These are phyloP conservation scores for Haemorhous mexicanus DNA, from an alignment of 2,113 vertebrate genomes.

Conservation along the genomic window DNA sequence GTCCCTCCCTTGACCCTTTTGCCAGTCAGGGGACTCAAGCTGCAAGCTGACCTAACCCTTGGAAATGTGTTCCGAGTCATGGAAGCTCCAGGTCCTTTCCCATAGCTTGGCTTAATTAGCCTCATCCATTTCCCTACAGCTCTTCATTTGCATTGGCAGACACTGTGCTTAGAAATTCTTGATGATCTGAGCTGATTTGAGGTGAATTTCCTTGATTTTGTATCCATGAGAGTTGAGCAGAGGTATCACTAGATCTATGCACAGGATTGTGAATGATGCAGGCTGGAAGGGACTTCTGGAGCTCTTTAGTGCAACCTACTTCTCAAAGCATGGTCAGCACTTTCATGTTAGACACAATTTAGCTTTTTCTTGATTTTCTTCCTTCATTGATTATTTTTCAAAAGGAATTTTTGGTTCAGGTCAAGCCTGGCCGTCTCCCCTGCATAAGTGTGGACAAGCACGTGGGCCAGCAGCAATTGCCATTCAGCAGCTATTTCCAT, in stretches of 20 bases:
- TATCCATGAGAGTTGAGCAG: neutral
- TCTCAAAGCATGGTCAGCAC: neutral
- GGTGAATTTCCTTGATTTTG: neutral
- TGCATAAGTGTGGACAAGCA: neutral
- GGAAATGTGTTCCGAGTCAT: neutral
- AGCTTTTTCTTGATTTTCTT: neutral
- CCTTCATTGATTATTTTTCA: neutral
- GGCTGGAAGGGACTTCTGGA: neutral
- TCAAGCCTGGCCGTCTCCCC: neutral
- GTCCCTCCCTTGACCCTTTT: neutral
- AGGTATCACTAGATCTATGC: neutral
- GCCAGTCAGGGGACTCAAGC: neutral
- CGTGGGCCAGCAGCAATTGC: neutral
- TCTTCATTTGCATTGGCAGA: neutral
- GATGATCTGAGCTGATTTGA: neutral
- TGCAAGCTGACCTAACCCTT: neutral
- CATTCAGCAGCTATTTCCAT: neutral
- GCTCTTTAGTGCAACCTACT: neutral
- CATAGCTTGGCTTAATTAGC: neutral
- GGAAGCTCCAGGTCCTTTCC: neutral
- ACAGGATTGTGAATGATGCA: neutral
- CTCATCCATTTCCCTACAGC: neutral
- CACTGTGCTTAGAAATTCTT: neutral
- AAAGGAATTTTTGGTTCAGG: neutral
- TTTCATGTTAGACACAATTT: neutral